Conservation (phyloP, 2,113 vertebrate genomes). For the Toxotes jaculatrix region DNA sequence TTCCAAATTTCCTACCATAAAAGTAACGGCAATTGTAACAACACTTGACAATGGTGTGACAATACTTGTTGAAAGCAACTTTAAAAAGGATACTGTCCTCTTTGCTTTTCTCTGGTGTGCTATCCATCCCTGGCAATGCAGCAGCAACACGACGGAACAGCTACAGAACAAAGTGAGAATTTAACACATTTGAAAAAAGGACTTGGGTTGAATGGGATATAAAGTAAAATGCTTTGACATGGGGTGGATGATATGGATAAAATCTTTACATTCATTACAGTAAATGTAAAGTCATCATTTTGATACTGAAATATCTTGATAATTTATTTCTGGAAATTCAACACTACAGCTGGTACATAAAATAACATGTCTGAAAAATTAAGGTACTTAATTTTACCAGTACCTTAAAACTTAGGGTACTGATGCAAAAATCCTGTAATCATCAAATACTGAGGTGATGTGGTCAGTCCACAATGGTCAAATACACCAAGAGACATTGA, state of each 20-base stretch:
- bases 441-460: not conserved
- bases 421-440: too few species aligned
- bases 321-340: not conserved
- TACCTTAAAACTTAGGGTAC: too few species aligned
- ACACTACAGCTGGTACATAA: not conserved
- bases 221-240: not conserved
- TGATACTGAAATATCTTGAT: not conserved
- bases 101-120: conserved; percentile 91
- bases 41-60: not conserved
- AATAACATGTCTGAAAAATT: too few species aligned
- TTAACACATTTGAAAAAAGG: not conserved
- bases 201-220: not conserved
- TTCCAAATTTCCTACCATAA: not conserved
- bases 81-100: conserved; percentile 90
- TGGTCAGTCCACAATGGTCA: not conserved
- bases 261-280: not conserved
- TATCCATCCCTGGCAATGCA: conserved; percentile 91
- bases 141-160: conserved; percentile 91
- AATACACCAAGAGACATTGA: not conserved
- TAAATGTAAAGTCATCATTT: not conserved
- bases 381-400: too few species aligned
- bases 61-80: not conserved
- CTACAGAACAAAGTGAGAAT: conserved; percentile 66
- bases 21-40: not conserved
- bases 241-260: not conserved